Evolutionary conservation across 2,113 vertebrate species (phyloP), one percentile per base, ranked within the genome.

Genomic region (Urocolius indicus): DNA sequence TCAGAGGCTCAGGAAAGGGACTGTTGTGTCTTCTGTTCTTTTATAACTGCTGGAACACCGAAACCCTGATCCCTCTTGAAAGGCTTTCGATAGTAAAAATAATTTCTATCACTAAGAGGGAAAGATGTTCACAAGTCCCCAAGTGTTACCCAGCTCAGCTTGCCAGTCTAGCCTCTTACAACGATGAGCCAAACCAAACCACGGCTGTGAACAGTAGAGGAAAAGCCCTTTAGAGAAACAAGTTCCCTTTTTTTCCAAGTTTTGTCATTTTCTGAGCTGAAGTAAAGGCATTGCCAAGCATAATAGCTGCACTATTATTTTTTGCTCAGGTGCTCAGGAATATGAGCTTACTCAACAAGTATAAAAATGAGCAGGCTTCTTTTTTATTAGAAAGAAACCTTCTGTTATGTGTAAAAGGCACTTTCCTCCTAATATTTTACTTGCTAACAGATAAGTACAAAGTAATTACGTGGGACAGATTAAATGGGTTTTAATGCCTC

Each of bases 401-500:
- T 81, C 34, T 84, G 80, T 30, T 81, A n/a, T 75, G 48, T 78
- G 69, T 48, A 78, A 94, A 78, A 89, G 79, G 79, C 41, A 24
- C 52, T 82, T 67, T 51, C 2, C 36, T 57, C 19, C 20, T 12
- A 67, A 26, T 79, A 78, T 87, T 95, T 94, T 69, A 58, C 67
- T 84, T 82, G 74, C 41, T 76, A 74, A 81, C 59, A 75, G 86
- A 30, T 41, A 34, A 94, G 81, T 68, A 63, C 73, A 38, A 62
- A 82, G 58, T 76, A 61, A 93, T 93, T 69, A 52, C 10, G 3
- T 48, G 61, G 65, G 65, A 88, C 73, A 89, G 66, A 84, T 84
- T n/a, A 84, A 94, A 82, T 34, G 36, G 57, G 79, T 91, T 65
- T 62, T 91, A 76, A 69, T 79, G 71, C 36, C 71, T 93, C 69